phyloP scores from a whole-genome alignment of 2,113 vertebrate genomes.

The Lanius collurio region DNA sequence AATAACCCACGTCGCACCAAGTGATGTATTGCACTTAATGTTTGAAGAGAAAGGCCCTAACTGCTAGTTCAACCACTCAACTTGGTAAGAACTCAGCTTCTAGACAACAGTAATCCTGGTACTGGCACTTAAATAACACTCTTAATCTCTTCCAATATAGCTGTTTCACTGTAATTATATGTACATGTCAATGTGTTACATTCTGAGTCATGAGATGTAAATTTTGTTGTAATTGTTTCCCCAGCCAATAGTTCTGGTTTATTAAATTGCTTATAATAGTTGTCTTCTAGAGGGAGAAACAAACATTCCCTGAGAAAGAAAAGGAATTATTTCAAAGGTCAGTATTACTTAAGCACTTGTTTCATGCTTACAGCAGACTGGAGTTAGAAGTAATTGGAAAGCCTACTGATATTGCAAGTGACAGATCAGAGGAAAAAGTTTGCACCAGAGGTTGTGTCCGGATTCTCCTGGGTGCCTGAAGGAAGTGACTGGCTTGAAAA shows the following conservation, averaged over 20 bases:
- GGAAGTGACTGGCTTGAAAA: neutral
- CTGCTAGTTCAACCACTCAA: neutral
- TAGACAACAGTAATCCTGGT: neutral
- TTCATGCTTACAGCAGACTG: neutral
- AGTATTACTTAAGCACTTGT: neutral
- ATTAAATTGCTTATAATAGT: neutral
- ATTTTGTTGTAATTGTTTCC: neutral
- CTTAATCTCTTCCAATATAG: neutral
- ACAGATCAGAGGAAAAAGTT: neutral
- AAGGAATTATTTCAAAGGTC: slow-evolving; percentile 29
- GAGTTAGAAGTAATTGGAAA: slow-evolving; percentile 6
- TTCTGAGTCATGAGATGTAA: neutral
- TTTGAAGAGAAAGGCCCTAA: neutral
- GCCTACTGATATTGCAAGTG: neutral
- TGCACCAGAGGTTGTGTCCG: neutral
- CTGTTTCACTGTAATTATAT: neutral
- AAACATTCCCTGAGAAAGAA: neutral
- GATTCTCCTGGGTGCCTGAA: neutral
- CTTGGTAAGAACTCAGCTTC: neutral
- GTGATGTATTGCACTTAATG: neutral
- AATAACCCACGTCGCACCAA: neutral
- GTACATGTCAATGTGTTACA: neutral
- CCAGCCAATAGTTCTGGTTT: neutral
- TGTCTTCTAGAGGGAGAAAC: neutral
- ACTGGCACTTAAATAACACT: neutral